Evolutionary conservation across 2,113 vertebrate species (phyloP).

Genomic region (Zosterops borbonicus): DNA sequence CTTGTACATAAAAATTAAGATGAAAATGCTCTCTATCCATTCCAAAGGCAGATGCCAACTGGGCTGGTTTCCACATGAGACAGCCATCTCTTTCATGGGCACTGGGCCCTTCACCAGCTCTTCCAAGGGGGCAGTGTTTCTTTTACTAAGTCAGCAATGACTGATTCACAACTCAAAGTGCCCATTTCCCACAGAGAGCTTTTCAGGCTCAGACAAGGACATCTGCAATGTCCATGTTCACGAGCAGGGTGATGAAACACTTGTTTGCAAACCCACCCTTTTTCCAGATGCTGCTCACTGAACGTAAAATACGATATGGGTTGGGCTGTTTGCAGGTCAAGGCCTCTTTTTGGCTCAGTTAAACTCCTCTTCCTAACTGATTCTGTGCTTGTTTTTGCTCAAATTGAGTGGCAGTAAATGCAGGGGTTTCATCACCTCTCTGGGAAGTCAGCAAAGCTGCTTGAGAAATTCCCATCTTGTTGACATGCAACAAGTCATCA

Average conservation of each 20-base stretch:
- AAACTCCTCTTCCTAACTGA: neutral
- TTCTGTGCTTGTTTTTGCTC: neutral
- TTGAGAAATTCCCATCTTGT: neutral
- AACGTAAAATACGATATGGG: neutral
- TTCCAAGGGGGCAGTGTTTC: neutral
- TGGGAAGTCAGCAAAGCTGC: neutral
- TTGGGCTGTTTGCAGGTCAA: neutral
- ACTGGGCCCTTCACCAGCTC: neutral
- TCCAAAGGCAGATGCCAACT: neutral
- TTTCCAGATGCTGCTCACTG: neutral
- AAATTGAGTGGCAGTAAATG: neutral
- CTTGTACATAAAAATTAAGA: neutral
- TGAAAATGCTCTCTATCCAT: neutral
- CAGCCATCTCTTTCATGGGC: neutral
- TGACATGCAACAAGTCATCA: neutral
- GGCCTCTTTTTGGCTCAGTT: neutral
- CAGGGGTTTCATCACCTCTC: neutral
- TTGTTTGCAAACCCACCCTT: neutral
- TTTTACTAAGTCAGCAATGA: neutral
- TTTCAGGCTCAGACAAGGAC: neutral
- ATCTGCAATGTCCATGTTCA: neutral
- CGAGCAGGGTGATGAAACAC: neutral
- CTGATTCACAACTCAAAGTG: neutral
- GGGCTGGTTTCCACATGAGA: neutral
- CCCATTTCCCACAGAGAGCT: neutral